Evolutionary conservation across 1,140 invertebrate species (phyloP), one percentile per base, ranked within the genome.

Genomic region (Drosophila mayri): DNA sequence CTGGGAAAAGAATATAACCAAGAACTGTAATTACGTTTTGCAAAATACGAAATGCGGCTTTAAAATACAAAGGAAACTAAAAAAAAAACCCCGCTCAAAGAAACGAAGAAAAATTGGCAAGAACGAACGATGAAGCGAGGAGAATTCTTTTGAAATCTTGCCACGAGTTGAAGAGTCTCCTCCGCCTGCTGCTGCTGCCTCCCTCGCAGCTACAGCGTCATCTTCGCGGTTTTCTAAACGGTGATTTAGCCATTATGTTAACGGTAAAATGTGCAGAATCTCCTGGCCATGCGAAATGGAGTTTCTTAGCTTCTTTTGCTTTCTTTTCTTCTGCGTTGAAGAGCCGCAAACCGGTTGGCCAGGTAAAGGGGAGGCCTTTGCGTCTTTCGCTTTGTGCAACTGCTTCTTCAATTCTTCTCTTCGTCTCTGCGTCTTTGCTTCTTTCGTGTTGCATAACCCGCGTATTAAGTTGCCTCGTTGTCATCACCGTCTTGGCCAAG

Each of bases 161-260:
- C 46, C 44, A 68, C 46, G 61, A 52, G 37, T 70, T 43, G 66
- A 9, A 52, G 43, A 37, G 32, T 28, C n/a, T 32, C 20, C 25
- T 6, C 16, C 25, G 25, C 25, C 25, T 25, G 25, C 25, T 25
- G 25, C 25, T 25, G 25, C 25, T 25, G n/a, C 30, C 62, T 65
- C 66, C 30, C 66, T 40, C 30, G 30, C 57, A 44, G 37, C 76
- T 16, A 63, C 59, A 70, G 37, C 80, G 66, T 76, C 61, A 57
- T 73, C 47, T 76, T 76, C 49, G 79, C 78, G 78, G 73, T 76
- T 81, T 85, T 85, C 81, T 90, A 90, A 90, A 87, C 87, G 86
- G 86, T 90, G 82, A 86, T 90, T 90, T 90, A 86, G 87, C 86
- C 87, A 90, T 90, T 90, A 90, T 68, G 67, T 62, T 90, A 90